phyloP scores from a whole-genome alignment of 2,797 vertebrate genomes.

The Poeciliopsis paucimaculata region DNA sequence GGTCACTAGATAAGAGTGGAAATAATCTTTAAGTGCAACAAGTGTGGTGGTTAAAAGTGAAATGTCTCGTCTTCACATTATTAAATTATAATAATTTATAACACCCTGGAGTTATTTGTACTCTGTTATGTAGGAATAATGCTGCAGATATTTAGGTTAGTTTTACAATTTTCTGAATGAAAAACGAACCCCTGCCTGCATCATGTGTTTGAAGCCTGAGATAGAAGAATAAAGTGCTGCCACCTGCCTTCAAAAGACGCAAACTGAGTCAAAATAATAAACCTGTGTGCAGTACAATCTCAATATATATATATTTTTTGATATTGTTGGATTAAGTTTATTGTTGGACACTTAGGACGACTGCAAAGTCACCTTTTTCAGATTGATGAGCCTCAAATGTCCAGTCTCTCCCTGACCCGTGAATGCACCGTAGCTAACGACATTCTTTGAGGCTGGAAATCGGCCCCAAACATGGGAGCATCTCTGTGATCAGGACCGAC shows the following conservation, averaged over 20 bases:
- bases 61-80: neutral
- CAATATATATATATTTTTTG: neutral
- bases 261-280: neutral
- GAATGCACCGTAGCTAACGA: neutral
- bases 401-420: neutral
- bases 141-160: neutral
- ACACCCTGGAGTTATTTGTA: neutral
- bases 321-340: neutral
- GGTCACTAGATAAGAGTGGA: no score
- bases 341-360: neutral
- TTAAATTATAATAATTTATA: neutral
- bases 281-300: neutral
- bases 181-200: neutral
- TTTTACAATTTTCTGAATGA: no score
- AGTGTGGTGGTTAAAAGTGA: no score
- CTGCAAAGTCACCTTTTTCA: neutral
- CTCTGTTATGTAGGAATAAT: neutral
- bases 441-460: neutral
- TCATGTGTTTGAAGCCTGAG: neutral
- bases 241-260: neutral
- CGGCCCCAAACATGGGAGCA: neutral
- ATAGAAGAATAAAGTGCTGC: neutral
- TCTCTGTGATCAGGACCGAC: neutral
- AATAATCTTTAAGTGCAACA: no score
- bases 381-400: neutral